These are phyloP conservation scores for Garra rufa DNA, from an alignment of 2,113 vertebrate species.

Conservation along the genomic window DNA sequence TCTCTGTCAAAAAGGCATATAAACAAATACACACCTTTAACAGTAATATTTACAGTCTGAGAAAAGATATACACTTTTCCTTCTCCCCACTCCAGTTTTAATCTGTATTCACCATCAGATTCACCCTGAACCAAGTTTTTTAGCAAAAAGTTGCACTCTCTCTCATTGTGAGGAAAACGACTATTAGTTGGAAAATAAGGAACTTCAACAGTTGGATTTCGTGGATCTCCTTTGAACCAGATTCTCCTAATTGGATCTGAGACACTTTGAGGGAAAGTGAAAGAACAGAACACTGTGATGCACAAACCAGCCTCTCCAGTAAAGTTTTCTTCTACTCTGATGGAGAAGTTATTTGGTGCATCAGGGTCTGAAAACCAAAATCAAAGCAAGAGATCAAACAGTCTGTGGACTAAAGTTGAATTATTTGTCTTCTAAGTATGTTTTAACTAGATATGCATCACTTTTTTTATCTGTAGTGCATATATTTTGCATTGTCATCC, in stretches of 20 bases:
- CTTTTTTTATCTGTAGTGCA: neutral
- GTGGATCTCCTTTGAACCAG: constrained; percentile 27
- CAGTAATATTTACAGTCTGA: neutral
- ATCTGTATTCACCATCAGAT: constrained; percentile 19
- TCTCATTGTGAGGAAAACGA: rapidly evolving
- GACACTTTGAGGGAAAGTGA: neutral
- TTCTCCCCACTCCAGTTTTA: constrained; percentile 1
- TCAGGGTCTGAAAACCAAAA: neutral
- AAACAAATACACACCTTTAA: constrained; percentile 9
- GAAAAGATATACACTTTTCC: neutral
- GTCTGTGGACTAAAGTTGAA: neutral
- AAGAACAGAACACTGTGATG: neutral
- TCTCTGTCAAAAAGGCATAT: neutral
- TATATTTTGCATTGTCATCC: neutral
- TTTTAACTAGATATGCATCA: neutral
- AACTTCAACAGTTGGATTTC: neutral
- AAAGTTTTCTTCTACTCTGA: neutral
- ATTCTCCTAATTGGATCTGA: neutral
- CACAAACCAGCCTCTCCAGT: neutral
- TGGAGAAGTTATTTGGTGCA: neutral
- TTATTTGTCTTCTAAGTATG: neutral
- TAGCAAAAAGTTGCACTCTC: neutral
- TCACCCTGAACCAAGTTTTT: neutral
- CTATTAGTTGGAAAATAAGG: neutral
- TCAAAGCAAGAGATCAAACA: neutral